These are phyloP conservation scores for Dasypus novemcinctus DNA, from an alignment of 2,113 vertebrate genomes.

Conservation along the genomic window DNA sequence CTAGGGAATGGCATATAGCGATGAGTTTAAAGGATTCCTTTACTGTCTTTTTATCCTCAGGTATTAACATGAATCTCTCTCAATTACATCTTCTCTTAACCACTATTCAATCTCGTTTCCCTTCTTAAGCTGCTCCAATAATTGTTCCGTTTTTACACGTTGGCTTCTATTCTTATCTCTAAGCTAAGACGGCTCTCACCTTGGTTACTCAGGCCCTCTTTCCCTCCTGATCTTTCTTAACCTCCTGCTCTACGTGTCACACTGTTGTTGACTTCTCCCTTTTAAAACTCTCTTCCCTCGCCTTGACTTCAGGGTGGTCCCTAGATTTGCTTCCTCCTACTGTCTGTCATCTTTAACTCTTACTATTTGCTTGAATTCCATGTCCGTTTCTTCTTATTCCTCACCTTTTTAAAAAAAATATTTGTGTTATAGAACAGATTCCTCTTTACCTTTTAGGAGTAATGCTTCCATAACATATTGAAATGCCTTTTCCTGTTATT, in stretches of 20 bases:
- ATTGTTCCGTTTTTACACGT: background rate
- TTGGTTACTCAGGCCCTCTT: no score
- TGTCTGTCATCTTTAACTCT: background rate
- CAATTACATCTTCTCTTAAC: background rate
- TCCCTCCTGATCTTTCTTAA: background rate
- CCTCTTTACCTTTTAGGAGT: background rate
- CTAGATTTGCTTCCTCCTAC: background rate
- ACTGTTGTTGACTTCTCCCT: no score
- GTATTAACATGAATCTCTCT: background rate
- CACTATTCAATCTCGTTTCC: no score
- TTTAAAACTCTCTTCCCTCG: no score
- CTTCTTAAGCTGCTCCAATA: no score
- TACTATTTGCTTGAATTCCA: background rate
- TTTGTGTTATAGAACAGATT: background rate
- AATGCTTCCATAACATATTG: no score
- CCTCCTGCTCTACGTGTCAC: background rate
- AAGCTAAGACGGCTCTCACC: no score
- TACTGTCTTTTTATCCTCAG: background rate
- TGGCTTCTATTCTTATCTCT: background rate
- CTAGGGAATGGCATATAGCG: no score
- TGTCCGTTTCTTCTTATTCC: background rate
- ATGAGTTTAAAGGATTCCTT: no score
- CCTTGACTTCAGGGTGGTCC: background rate
- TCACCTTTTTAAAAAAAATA: background rate
- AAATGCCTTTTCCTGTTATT: no score